Evolutionary conservation across 1,140 invertebrate genomes (phyloP), one percentile per base, ranked within the genome.

Genomic region (Arion vulgaris): DNA sequence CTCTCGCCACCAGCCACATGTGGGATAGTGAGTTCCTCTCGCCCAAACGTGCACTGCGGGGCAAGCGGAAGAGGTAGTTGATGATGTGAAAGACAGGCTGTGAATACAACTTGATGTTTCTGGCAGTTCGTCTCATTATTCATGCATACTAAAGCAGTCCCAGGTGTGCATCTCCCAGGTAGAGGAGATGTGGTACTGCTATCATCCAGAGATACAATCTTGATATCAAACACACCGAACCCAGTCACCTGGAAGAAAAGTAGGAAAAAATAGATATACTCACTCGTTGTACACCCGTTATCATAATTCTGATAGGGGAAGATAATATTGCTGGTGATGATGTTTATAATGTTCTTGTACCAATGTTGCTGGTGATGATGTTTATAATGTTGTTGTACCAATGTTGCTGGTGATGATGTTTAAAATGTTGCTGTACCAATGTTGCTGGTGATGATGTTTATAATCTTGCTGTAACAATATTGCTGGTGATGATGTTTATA

Each of bases 31-130:
- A 2, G 62, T 23, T 5, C 28, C 17, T 66, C 62, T 66, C 62
- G 62, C 17, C 62, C 62, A 66, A 66, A 66, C 4, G 62, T 66
- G 17, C 62, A 66, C 62, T 66, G n/a, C n/a, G 28, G 62, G 17
- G n/a, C 32, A 7, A 34, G 28, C 17, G 62, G 62, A 5, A 66
- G 32, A 5, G 62, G 62, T 32, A 66, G 62, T 32, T 66, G 62
- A 34, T 66, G 62, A 66, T 66, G 62, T 2, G 62, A 66, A 66
- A 66, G 62, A 66, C 62, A 66, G n/a, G 62, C 62, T 34, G n/a
- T 66, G 28, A 66, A 32, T 5, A 34, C 28, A 7, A 66, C 62
- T 15, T 5, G 4, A 32, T 66, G 28, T 5, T 66, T 66, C 32
- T 2, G 5, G 28, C 62, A 66, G 62, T n/a, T 7, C 1, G 28